Conservation (phyloP, 2,113 vertebrate species). For the Cyanistes caeruleus region DNA sequence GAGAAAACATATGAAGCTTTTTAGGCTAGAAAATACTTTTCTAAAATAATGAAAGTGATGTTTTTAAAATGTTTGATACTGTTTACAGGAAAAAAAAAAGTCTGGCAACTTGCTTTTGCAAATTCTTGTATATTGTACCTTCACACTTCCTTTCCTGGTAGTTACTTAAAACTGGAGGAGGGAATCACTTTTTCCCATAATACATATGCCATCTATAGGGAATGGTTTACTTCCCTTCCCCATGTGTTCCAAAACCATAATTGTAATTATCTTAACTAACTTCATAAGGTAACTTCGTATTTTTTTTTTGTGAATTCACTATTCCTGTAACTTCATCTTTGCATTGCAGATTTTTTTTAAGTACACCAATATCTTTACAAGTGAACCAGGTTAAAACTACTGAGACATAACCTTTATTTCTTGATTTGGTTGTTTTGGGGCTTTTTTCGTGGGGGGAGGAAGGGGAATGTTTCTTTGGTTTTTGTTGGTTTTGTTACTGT, state of each 20-base stretch:
- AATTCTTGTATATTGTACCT: neutral
- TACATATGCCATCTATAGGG: neutral
- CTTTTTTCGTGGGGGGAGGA: too few relatives aligned
- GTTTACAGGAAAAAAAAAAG: neutral
- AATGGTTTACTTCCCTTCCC: neutral
- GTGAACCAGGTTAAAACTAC: neutral
- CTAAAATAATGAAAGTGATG: neutral
- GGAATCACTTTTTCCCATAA: neutral
- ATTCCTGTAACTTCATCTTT: neutral
- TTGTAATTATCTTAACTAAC: neutral
- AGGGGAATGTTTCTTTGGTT: rapidly evolving
- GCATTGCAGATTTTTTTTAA: neutral
- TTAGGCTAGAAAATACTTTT: neutral
- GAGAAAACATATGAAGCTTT: neutral
- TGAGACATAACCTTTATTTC: neutral
- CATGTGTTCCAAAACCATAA: neutral
- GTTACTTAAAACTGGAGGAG: neutral
- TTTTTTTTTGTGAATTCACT: neutral
- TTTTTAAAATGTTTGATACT: neutral
- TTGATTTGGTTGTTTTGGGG: neutral
- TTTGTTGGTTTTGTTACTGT: neutral
- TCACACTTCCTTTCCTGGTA: neutral
- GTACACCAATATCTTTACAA: neutral
- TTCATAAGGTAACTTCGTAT: neutral
- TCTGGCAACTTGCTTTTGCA: neutral